Evolutionary conservation across 2,888 invertebrate species (phyloP), one percentile per base, ranked within the genome.

Genomic region (Drosophila infuscata): DNA sequence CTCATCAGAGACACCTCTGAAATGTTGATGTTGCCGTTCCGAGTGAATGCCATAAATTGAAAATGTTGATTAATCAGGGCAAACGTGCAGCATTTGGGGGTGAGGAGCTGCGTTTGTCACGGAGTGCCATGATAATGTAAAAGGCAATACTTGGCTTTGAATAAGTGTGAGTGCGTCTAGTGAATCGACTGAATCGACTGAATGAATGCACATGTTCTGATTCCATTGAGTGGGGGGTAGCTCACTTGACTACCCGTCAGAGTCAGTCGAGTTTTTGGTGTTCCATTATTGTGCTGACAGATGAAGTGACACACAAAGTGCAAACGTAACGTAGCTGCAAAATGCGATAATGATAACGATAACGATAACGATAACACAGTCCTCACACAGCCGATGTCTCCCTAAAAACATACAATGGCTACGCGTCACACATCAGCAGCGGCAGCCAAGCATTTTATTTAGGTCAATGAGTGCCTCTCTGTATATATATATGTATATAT

Each of bases 31-130:
- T 67, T 58, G 61, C 63, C 15, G 51, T 57, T 59, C 58, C 63
- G 75, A 78, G 54, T 76, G 77, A 73, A 61, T 67, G 74, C 78
- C 88, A 89, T 89, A 84, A 89, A 84, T 84, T 89, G 84, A 87
- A 84, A 89, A 84, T 76, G 89, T 84, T 89, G 85, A 89, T 89
- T 85, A 89, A 85, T 88, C 88, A 85, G 82, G 70, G 78, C 71
- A 73, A 86, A 81, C 83, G 74, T 71, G 74, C 63, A 36, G 66
- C 61, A 58, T 25, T 33, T 54, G 30, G 64, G 43, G 36, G 43
- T 33, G n/a, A 17, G 30, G 52, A 30, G 15, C 9, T 46, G 20
- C 25, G 25, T 20, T 46, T 12, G 46, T 46, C 46, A 20, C 20
- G 17, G 32, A 32, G 5, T 15, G 33, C 30, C 38, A 57, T 70